Evolutionary conservation across 2,113 vertebrate species (phyloP).

Genomic region (Erythrocercus mccallii): DNA sequence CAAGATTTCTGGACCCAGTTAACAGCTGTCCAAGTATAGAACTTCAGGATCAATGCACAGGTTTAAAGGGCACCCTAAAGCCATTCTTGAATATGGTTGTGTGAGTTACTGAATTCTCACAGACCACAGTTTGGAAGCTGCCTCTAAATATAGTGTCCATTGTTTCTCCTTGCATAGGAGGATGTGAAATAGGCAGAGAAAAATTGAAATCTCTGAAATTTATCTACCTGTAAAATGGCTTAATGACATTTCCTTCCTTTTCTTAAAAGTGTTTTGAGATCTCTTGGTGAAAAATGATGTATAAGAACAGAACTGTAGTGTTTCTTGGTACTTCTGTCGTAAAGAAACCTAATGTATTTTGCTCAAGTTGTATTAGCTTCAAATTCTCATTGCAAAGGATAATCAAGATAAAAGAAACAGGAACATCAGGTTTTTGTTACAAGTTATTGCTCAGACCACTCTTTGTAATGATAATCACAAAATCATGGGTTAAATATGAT

Average conservation of each 20-base stretch:
- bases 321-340: neutral
- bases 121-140: neutral
- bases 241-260: constrained; percentile 41
- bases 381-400: neutral
- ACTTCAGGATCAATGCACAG: neutral
- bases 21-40: neutral
- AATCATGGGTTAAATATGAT: neutral
- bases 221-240: constrained; percentile 37
- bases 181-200: constrained; percentile 47
- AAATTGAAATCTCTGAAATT: constrained; percentile 21
- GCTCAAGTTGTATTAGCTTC: neutral
- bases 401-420: neutral
- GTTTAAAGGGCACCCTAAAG: neutral
- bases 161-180: constrained; percentile 23
- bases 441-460: neutral
- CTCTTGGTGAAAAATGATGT: neutral
- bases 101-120: neutral
- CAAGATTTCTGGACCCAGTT: neutral
- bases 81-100: neutral
- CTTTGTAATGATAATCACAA: neutral
- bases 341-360: neutral
- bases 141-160: constrained; percentile 40
- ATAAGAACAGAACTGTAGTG: neutral
- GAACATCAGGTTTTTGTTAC: neutral
- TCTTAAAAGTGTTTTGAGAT: neutral